Conservation (phyloP, 35 echinoderm and acorn worm genomes). For the Strongylocentrotus purpuratus region DNA sequence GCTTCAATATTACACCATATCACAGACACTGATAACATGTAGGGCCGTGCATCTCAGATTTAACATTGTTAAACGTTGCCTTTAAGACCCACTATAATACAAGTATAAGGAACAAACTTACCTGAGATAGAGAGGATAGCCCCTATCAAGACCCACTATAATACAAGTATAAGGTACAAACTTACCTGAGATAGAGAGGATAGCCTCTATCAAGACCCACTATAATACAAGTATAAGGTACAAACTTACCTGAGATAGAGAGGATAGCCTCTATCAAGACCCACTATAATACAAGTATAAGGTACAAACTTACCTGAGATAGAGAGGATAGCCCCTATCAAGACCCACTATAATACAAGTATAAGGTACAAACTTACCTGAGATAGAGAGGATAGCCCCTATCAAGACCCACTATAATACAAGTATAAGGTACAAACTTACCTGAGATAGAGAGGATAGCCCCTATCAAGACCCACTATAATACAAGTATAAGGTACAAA, state of each 20-base stretch:
- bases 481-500: no score
- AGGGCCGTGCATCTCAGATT: no score
- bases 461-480: constrained; percentile 75
- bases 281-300: no score
- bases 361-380: constrained; percentile 56
- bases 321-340: constrained; percentile 81
- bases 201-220: constrained; percentile 79
- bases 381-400: constrained; percentile 87
- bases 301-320: constrained; percentile 70
- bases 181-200: constrained; percentile 89
- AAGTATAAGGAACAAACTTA: background rate
- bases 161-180: no score
- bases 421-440: background rate
- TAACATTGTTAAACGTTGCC: no score
- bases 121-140: constrained; percentile 91
- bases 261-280: constrained; percentile 78
- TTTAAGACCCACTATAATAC: no score
- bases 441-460: constrained; percentile 91
- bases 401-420: constrained; percentile 55
- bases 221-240: no score
- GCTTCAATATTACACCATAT: no score
- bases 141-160: constrained; percentile 75
- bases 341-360: constrained; percentile 16
- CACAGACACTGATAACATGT: no score
- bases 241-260: constrained; percentile 83